phyloP scores from a whole-genome alignment of 1,140 invertebrate species.

The Zaprionus taronus region DNA sequence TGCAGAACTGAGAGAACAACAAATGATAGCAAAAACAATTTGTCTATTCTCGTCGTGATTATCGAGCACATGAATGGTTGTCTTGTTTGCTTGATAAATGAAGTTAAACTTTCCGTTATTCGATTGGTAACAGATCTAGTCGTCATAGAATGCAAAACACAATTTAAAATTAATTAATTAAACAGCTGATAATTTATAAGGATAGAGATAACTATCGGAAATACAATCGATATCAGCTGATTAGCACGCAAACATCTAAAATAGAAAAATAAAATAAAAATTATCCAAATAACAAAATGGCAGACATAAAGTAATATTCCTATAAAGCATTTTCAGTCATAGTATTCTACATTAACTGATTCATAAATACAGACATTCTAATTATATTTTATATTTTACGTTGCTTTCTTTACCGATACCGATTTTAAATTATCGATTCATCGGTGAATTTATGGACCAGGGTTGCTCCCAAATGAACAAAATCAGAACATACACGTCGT shows the following conservation, averaged over 20 bases:
- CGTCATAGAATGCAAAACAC: too few species aligned
- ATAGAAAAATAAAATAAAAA: not conserved
- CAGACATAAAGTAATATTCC: not conserved
- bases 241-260: not conserved
- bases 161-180: too few species aligned
- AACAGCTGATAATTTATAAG: too few species aligned
- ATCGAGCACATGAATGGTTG: too few species aligned
- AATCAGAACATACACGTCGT: conserved; percentile 69
- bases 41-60: not conserved
- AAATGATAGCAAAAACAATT: not conserved
- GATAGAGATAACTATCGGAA: too few species aligned
- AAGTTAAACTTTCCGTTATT: not conserved
- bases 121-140: too few species aligned
- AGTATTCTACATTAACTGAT: not conserved
- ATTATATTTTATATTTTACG: not conserved
- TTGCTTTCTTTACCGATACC: not conserved
- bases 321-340: not conserved
- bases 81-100: too few species aligned
- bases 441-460: conserved; percentile 11
- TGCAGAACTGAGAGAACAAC: not conserved
- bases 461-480: conserved; percentile 22
- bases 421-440: conserved; percentile 21
- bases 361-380: not conserved
- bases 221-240: not conserved
- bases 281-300: not conserved